phyloP scores from a whole-genome alignment of 2,797 vertebrate species.

The Propithecus perrieri region DNA sequence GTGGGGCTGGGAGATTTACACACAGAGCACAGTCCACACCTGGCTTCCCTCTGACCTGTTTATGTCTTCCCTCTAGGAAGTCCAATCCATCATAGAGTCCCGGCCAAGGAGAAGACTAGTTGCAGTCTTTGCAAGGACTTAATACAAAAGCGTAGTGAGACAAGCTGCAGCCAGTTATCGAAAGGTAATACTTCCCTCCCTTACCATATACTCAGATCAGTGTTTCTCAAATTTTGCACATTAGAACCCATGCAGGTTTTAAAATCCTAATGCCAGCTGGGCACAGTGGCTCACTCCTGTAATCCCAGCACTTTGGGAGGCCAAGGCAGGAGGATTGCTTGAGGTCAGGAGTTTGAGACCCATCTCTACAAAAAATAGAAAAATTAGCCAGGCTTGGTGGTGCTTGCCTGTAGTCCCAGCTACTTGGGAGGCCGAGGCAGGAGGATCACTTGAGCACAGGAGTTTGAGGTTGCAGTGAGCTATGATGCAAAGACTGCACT shows the following conservation, averaged over 20 bases:
- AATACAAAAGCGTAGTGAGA: neutral
- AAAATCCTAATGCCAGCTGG: neutral
- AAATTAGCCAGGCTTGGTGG: neutral
- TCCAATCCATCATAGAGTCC: neutral
- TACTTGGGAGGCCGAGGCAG: neutral
- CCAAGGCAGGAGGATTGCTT: neutral
- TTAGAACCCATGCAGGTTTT: neutral
- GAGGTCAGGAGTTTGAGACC: neutral
- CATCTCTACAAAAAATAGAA: neutral
- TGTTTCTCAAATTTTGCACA: neutral
- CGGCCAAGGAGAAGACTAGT: neutral
- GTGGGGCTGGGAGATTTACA: neutral
- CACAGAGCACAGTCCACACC: neutral
- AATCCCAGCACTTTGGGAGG: neutral
- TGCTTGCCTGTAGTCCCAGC: neutral
- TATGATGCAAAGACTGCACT: rapidly evolving
- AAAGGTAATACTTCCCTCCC: neutral
- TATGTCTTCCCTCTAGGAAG: neutral
- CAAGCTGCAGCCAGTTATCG: neutral
- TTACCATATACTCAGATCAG: neutral
- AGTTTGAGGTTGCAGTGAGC: neutral
- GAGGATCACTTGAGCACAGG: neutral
- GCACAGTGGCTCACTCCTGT: neutral
- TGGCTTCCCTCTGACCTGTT: neutral
- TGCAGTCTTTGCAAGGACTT: neutral